phyloP scores from a whole-genome alignment of 1,140 invertebrate genomes.

The Sycophaga agraensis region DNA sequence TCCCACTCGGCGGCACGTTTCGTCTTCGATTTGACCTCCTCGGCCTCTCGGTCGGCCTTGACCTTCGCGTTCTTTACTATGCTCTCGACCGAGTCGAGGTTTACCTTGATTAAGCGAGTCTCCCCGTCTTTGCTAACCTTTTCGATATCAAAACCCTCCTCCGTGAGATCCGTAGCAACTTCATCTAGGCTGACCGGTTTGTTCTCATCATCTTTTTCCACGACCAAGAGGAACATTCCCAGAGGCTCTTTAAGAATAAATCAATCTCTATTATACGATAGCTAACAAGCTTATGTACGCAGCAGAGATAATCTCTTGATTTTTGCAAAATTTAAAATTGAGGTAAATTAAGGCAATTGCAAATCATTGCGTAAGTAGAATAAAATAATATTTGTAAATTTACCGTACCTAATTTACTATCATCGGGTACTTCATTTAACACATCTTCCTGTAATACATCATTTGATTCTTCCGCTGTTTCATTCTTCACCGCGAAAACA shows the following conservation, averaged over 20 bases:
- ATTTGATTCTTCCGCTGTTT: constrained; percentile 32
- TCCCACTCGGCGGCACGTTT: background rate
- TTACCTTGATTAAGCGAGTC: constrained; percentile 41
- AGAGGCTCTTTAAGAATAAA: too few species aligned
- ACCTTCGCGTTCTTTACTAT: constrained; percentile 4
- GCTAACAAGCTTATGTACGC: too few species aligned
- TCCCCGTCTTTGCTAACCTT: constrained; percentile 41
- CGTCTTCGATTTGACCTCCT: background rate
- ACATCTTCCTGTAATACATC: constrained; percentile 36
- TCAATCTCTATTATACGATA: too few species aligned
- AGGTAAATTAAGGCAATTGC: too few species aligned
- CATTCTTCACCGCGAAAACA: constrained; percentile 48
- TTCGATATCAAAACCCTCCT: constrained; percentile 45
- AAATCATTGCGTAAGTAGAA: too few species aligned
- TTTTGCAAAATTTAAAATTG: too few species aligned
- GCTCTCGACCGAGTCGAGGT: constrained; percentile 40
- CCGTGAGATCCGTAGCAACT: constrained; percentile 44
- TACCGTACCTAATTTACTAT: too few species aligned
- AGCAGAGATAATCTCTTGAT: too few species aligned
- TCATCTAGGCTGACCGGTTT: constrained; percentile 42
- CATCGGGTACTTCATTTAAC: constrained; percentile 29
- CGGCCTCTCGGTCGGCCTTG: background rate
- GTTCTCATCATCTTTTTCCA: constrained; percentile 43
- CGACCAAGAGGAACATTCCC: constrained; percentile 43
- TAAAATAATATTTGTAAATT: constrained; percentile 27